phyloP scores from a whole-genome alignment of 1,140 invertebrate genomes.

The Achroia grisella region DNA sequence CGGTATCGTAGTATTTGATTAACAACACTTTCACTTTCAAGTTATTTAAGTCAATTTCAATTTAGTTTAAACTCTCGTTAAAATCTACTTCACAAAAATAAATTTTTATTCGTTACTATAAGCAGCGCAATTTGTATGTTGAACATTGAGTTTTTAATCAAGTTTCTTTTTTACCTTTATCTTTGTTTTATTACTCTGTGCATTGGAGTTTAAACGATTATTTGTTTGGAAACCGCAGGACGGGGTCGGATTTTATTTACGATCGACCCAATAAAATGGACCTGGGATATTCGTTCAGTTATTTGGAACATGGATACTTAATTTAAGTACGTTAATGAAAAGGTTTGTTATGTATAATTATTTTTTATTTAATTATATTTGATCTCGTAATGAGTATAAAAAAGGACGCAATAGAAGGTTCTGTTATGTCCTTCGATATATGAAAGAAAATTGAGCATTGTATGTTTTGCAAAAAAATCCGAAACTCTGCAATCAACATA shows the following conservation, averaged over 20 bases:
- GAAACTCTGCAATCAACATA: no score
- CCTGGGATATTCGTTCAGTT: slow-evolving; percentile 8
- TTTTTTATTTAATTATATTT: background rate
- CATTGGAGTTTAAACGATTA: slow-evolving; percentile 17
- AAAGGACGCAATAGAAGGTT: background rate
- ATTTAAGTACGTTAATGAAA: background rate
- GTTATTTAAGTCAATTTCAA: no score
- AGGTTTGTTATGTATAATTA: background rate
- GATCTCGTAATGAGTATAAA: background rate
- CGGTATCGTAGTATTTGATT: no score
- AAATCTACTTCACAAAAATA: background rate
- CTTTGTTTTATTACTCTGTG: slow-evolving; percentile 8
- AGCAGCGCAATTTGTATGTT: background rate
- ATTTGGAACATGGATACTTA: background rate
- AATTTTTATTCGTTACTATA: background rate
- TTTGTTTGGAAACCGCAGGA: slow-evolving; percentile 17
- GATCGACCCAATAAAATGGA: slow-evolving; percentile 15
- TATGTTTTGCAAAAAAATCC: background rate
- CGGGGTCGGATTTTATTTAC: slow-evolving; percentile 15
- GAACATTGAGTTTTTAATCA: background rate
- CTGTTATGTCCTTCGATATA: background rate
- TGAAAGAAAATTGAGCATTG: background rate
- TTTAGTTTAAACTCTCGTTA: background rate
- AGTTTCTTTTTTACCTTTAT: slow-evolving; percentile 4
- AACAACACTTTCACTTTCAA: no score